Evolutionary conservation across 2,888 invertebrate genomes (phyloP), one percentile per base, ranked within the genome.

Genomic region (Drosophila testacea): DNA sequence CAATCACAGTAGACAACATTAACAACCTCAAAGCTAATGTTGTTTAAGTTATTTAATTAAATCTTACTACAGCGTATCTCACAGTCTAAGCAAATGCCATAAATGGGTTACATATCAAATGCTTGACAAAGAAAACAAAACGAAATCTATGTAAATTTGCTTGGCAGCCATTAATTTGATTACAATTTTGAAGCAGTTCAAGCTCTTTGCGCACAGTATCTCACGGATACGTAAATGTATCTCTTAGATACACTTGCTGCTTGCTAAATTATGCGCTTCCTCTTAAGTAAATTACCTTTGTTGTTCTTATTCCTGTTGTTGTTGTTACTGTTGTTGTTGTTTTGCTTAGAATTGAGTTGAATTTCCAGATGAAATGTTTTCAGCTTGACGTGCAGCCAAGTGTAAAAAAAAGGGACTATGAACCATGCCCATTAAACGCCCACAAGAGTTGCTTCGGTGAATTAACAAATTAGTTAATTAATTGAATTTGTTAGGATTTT

Each of bases 181-280:
- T 76, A 76, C 78, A 73, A 50, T 76, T 76, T 77, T 77, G 55
- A 72, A 61, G 47, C 61, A 13, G 60, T 52, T 56, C 30, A 36
- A 16, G 16, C 56, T 61, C 56, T 61, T 16, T 16, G 16, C 16
- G 16, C 16, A 16, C 55, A 10, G 69, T 39, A 59, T 39, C 41
- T 47, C 47, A 41, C 50, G 52, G 42, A 27, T 64, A 47, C 38
- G 39, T 34, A 28, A 48, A 42, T 50, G 78, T 77, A 78, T 77
- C 78, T 78, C 50, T 56, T 55, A 73, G 76, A 62, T 77, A 77
- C 73, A 64, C 16, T 69, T 60, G 62, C 51, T 47, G 51, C 39
- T 57, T n/a, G 55, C 76, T 78, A 79, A 79, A 78, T 79, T 76
- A 79, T 77, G 69, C 64, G 76, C 72, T 79, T 79, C 78, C 78